These are phyloP conservation scores for Atrichornis clamosus DNA, from an alignment of 2,113 vertebrate species.

Conservation along the genomic window DNA sequence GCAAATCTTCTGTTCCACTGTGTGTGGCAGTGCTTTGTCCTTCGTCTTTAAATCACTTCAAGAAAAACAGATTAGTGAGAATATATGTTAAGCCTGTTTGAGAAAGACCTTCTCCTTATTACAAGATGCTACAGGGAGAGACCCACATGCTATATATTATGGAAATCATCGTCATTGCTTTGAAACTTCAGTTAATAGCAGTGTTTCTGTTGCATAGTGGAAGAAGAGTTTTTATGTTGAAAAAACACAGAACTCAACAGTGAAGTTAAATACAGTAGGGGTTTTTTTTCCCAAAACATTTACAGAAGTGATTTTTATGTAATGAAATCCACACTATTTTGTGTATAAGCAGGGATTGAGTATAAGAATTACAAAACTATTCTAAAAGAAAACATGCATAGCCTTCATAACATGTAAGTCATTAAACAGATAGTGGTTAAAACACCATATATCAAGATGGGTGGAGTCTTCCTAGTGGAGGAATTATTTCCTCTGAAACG, in stretches of 20 bases:
- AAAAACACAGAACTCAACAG: not conserved
- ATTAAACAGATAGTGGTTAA: not conserved
- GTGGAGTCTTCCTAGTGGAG: conserved; percentile 21
- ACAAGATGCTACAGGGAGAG: not conserved
- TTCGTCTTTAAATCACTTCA: not conserved
- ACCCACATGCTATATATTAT: not conserved
- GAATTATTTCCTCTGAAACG: not conserved
- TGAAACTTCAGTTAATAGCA: not conserved
- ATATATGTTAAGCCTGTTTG: not conserved
- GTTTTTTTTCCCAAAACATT: not conserved
- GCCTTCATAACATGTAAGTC: not conserved
- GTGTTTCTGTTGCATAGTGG: not conserved
- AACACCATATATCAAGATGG: not conserved
- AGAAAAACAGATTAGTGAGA: not conserved
- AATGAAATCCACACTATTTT: not conserved
- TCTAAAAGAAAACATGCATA: not conserved
- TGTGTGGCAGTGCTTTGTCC: not conserved
- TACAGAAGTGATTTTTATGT: not conserved
- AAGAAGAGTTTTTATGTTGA: not conserved
- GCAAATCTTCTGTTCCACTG: not conserved
- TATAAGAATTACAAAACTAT: not conserved
- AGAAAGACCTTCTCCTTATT: not conserved
- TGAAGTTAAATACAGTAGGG: not conserved
- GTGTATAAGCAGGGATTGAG: not conserved
- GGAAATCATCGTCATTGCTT: not conserved